These are phyloP conservation scores for Calycopis cecrops DNA, from an alignment of 1,140 invertebrate genomes.

Conservation along the genomic window DNA sequence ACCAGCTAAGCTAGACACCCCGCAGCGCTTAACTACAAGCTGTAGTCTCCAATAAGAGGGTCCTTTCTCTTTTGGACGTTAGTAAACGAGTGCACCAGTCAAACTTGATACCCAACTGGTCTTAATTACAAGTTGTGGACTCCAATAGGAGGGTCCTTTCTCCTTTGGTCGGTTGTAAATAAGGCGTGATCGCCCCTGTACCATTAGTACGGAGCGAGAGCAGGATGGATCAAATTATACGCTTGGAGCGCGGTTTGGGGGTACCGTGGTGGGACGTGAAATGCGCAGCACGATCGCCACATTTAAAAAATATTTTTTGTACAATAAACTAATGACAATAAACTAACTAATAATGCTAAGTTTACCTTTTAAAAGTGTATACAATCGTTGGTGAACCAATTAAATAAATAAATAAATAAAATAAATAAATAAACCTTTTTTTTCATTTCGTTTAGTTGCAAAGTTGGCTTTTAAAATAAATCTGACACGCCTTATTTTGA, in stretches of 20 bases:
- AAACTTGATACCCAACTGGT: too few species aligned
- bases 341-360: too few species aligned
- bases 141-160: not conserved
- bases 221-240: conserved; percentile 63
- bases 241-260: conserved; percentile 35
- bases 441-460: too few species aligned
- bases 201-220: conserved; percentile 57
- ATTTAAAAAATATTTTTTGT: conserved; percentile 1
- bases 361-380: too few species aligned
- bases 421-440: too few species aligned
- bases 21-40: not conserved
- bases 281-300: not conserved
- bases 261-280: conserved; percentile 23
- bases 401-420: too few species aligned
- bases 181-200: conserved; percentile 34
- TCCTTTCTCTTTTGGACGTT: conserved; percentile 1
- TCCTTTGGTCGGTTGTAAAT: conserved; percentile 8
- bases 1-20: not conserved
- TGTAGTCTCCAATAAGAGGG: not conserved
- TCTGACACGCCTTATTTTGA: too few species aligned
- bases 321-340: too few species aligned
- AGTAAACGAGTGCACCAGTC: conserved; percentile 17
- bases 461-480: too few species aligned
- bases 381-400: too few species aligned
- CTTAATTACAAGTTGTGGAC: not conserved